These are phyloP conservation scores for Tubulanus polymorphus DNA, from an alignment of 2,888 invertebrate genomes.

Conservation along the genomic window DNA sequence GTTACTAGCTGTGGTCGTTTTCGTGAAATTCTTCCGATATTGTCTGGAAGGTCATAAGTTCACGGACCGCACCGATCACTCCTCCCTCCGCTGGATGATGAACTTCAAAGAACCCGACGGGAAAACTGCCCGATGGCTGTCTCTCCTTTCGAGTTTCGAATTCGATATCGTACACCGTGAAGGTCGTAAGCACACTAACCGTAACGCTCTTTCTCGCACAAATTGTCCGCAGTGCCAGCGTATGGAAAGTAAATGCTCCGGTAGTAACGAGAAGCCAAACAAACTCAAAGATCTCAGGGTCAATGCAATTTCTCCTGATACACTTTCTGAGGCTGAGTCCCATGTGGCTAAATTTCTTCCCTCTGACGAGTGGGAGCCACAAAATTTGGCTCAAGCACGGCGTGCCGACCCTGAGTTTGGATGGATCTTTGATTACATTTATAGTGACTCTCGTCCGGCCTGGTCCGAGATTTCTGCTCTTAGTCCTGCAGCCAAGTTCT, in stretches of 20 bases:
- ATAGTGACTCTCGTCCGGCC: constrained; percentile 4
- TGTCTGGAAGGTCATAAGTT: constrained; percentile 11
- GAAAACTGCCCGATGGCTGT: constrained; percentile 19
- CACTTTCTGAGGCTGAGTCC: too few species aligned
- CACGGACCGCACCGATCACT: constrained; percentile 15
- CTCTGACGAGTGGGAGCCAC: too few species aligned
- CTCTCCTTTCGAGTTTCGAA: too few species aligned
- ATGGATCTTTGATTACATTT: constrained; percentile 5
- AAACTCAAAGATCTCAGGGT: too few species aligned
- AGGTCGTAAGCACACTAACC: too few species aligned
- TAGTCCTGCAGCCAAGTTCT: neutral
- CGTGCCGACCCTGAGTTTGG: constrained; percentile 8
- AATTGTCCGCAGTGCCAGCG: too few species aligned
- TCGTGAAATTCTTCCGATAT: constrained; percentile 1
- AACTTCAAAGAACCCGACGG: constrained; percentile 19
- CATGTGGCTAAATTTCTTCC: too few species aligned
- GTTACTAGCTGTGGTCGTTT: neutral
- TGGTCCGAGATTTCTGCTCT: neutral
- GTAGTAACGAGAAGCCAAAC: too few species aligned
- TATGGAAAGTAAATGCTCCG: too few species aligned
- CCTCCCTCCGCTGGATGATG: constrained; percentile 17
- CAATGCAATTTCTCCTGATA: too few species aligned
- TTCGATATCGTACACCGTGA: too few species aligned
- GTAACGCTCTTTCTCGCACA: constrained; percentile 19
- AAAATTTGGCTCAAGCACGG: too few species aligned